A percentile compares a stretch with the other conserved stretches of the same genome.
phyloP scores from a whole-genome alignment of 2,113 vertebrate genomes.

The Epinephelus fuscoguttatus region DNA sequence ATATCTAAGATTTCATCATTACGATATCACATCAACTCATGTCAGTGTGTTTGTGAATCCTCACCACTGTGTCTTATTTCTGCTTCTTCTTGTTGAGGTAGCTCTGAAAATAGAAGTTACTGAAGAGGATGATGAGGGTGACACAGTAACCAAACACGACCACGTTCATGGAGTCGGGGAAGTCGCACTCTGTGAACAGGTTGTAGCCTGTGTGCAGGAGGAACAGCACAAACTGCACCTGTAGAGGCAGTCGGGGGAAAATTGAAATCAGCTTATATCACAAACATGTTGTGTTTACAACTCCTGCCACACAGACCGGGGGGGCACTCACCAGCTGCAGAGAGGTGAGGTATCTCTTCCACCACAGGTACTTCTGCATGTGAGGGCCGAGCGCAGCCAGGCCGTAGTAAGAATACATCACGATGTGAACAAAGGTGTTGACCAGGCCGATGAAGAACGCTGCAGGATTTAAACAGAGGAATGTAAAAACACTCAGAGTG shows the following conservation, averaged over 20 bases:
- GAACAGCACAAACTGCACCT: conserved; percentile 86
- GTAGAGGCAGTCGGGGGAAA: conserved; percentile 9
- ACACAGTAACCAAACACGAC: conserved; percentile 80
- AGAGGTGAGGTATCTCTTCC: conserved; percentile 85
- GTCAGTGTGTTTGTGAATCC: neutral
- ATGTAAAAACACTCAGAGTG: neutral
- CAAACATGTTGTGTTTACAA: neutral
- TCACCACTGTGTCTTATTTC: conserved; percentile 45
- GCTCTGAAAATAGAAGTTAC: conserved; percentile 83
- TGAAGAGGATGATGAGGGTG: conserved; percentile 84
- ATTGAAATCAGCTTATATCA: neutral
- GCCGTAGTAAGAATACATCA: conserved; percentile 85
- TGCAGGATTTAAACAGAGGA: conserved; percentile 43
- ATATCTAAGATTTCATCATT: no score
- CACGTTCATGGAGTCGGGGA: conserved; percentile 80
- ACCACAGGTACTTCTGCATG: conserved; percentile 84
- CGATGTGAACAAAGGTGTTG: conserved; percentile 85
- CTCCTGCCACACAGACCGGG: neutral
- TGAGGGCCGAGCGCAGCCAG: conserved; percentile 81
- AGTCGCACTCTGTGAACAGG: conserved; percentile 83
- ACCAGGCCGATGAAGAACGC: conserved; percentile 85
- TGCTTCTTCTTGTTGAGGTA: conserved; percentile 81
- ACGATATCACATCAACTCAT: neutral
- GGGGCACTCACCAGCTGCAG: conserved; percentile 85
- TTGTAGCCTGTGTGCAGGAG: conserved; percentile 82